Conservation (phyloP, 2,113 vertebrate species). For the Psophia crepitans region DNA sequence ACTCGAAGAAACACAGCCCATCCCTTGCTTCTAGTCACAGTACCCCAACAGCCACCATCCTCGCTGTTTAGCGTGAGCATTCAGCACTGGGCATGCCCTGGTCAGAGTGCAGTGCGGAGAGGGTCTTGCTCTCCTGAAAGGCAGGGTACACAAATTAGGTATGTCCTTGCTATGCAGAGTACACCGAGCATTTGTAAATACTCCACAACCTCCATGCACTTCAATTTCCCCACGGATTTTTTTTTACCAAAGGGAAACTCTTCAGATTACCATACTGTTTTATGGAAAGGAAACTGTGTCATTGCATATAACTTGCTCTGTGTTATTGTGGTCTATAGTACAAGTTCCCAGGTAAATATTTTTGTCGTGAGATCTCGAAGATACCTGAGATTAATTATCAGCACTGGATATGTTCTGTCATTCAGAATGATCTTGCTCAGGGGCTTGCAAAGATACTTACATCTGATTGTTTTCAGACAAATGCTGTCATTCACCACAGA, state of each 20-base stretch:
- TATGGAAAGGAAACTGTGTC: neutral
- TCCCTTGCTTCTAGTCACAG: neutral
- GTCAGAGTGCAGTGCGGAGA: neutral
- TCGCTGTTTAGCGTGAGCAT: neutral
- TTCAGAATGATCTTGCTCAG: neutral
- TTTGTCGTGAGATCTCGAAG: neutral
- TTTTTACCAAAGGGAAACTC: neutral
- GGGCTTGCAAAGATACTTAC: neutral
- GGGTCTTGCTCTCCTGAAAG: neutral
- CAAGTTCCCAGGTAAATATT: neutral
- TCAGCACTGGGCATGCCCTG: neutral
- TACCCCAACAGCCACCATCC: neutral
- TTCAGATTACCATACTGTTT: neutral
- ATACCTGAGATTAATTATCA: neutral
- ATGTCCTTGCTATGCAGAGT: neutral
- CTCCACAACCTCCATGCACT: neutral
- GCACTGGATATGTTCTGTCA: neutral
- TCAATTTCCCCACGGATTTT: neutral
- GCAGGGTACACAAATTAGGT: neutral
- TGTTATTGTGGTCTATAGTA: neutral
- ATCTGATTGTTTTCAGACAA: neutral
- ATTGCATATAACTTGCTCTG: neutral
- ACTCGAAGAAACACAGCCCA: fast-evolving
- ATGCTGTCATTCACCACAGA: neutral
- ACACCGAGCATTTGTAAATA: neutral